phyloP scores from a whole-genome alignment of 35 echinoderm and acorn worm genomes.

The Heliocidaris erythrogramma region DNA sequence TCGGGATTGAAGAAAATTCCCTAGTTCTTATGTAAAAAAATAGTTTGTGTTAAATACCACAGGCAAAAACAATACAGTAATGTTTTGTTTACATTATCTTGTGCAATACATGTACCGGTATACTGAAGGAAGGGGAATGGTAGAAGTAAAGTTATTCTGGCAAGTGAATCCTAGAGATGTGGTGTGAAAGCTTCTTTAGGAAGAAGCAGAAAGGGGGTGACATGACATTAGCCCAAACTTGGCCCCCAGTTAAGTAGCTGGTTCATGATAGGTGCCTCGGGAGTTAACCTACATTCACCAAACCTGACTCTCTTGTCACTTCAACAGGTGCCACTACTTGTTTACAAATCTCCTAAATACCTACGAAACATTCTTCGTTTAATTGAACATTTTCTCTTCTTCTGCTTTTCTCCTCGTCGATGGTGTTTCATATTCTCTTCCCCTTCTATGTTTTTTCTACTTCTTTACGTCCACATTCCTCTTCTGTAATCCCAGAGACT shows the following conservation, averaged over 20 bases:
- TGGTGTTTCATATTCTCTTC: background rate
- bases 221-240: background rate
- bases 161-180: too few relatives aligned
- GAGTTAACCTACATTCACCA: slow-evolving; percentile 25
- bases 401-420: background rate
- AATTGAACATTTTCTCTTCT: slow-evolving; percentile 8
- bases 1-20: too few relatives aligned
- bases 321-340: slow-evolving; percentile 27
- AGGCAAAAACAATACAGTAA: too few relatives aligned
- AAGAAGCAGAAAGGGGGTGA: background rate
- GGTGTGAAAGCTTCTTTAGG: too few relatives aligned
- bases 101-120: too few relatives aligned
- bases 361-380: background rate
- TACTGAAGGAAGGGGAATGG: too few relatives aligned
- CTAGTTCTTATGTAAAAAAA: too few relatives aligned
- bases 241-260: background rate
- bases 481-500: too few relatives aligned
- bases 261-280: slow-evolving; percentile 5
- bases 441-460: background rate
- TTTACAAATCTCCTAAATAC: slow-evolving; percentile 32
- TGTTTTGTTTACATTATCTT: too few relatives aligned
- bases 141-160: too few relatives aligned
- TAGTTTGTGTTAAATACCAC: too few relatives aligned
- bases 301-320: background rate
- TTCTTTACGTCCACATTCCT: background rate